Base-by-base conservation (phyloP, 2,113 vertebrate genomes). In the Tylochromis polylepis region DNA sequence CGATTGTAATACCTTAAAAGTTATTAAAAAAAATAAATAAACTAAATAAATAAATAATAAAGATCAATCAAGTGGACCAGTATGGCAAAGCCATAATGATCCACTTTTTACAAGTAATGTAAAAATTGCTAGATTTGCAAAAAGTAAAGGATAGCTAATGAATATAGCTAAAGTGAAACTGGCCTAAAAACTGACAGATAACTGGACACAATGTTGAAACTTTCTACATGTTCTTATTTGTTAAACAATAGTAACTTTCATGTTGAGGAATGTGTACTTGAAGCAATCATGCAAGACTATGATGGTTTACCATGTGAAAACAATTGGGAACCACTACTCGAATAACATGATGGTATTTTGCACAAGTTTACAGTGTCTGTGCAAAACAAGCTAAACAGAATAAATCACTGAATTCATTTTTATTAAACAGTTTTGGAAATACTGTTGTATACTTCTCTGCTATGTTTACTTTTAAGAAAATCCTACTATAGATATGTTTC, bases 341-440 rank as follows among this genome's bases (percentile, higher is more conserved):
- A 51, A 82, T 65, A 38, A 36, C 16, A n/a, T 34, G 29, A 82
- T 70, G 11, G 24, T 15, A 67, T 81, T 53, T 62, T 53, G 22
- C 53, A 80, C 10, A 14, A 79, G 70, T 75, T 90, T 75, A 85
- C 3, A 11, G 62, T 67, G 12, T 65, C 11, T 14, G 59, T 89
- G 85, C 67, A 84, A 88, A 88, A 84, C 16, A 72, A 84, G 82
- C n/a, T 41, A 87, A 84, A 90, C 67, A 72, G 81, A 41, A n/a
- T 6, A 72, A 2, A 43, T 24, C 14, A 43, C n/a, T 53, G 20
- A 8, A 53, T 72, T 43, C 5, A 43, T 46, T 46, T 46, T 60
- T 70, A 16, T 11, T 1, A 9, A 41, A 70, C 38, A 43, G 5
- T 46, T 72, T 72, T 70, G 4, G 5, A 70, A 43, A 70, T 15